These are phyloP conservation scores for Lycia hirtaria DNA, from an alignment of 2,888 invertebrate genomes.

Conservation along the genomic window DNA sequence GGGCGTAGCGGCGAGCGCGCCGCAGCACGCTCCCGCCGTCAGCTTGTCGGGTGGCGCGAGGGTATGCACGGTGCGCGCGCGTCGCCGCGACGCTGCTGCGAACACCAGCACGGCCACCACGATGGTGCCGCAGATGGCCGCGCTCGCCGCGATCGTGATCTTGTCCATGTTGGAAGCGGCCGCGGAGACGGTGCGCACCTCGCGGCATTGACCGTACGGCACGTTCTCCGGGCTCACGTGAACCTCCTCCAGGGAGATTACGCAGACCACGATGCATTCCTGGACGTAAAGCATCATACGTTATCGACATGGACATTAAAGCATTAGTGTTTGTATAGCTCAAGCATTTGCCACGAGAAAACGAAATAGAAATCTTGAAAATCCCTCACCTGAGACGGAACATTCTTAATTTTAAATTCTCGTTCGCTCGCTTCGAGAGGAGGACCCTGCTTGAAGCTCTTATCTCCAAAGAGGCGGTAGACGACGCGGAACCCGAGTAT, in stretches of 20 bases:
- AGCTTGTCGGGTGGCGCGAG: slow-evolving; percentile 88
- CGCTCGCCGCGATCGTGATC: slow-evolving; percentile 96
- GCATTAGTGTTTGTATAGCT: no score
- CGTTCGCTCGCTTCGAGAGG: slow-evolving; percentile 95
- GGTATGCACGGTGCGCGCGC: slow-evolving; percentile 92
- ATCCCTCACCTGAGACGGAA: slow-evolving; percentile 90
- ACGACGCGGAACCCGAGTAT: slow-evolving; percentile 96
- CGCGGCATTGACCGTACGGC: slow-evolving; percentile 94
- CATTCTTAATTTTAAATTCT: slow-evolving; percentile 96
- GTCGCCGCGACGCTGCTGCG: slow-evolving; percentile 92
- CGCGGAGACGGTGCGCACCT: slow-evolving; percentile 93
- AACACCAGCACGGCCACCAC: slow-evolving; percentile 96
- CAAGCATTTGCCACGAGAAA: no score
- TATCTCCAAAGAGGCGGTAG: slow-evolving; percentile 95
- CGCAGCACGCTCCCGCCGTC: slow-evolving; percentile 91
- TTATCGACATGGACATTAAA: no score
- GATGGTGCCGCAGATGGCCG: slow-evolving; percentile 96
- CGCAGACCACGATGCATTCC: slow-evolving; percentile 97
- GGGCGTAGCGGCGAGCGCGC: slow-evolving; percentile 88
- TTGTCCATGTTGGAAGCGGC: slow-evolving; percentile 97
- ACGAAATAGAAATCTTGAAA: slow-evolving; percentile 7
- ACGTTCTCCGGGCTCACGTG: slow-evolving; percentile 95
- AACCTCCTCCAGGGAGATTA: slow-evolving; percentile 94
- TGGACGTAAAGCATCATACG: slow-evolving; percentile 58
- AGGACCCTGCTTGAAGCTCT: slow-evolving; percentile 95